phyloP scores from a whole-genome alignment of 2,888 invertebrate species.

The Harpagoxenus sublaevis region DNA sequence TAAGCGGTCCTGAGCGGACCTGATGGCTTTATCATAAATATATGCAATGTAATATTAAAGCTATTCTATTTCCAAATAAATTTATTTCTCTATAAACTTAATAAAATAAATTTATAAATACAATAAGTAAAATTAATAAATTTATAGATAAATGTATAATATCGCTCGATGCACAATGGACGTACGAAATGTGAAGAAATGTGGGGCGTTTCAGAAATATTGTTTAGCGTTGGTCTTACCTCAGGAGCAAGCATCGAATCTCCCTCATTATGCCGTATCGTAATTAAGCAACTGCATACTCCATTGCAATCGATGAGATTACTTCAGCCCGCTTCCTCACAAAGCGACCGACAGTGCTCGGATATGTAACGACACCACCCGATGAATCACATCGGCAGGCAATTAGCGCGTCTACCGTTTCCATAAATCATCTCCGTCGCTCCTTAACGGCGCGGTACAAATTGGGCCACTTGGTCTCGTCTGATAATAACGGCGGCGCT shows the following conservation, averaged over 20 bases:
- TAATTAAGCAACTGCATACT: slow-evolving; percentile 50
- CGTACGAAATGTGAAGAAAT: neutral
- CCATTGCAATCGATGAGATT: slow-evolving; percentile 52
- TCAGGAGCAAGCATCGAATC: slow-evolving; percentile 71
- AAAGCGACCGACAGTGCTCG: slow-evolving; percentile 4
- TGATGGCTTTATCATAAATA: neutral
- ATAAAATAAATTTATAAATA: neutral
- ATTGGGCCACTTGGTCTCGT: slow-evolving; percentile 40
- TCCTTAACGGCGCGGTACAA: slow-evolving; percentile 40
- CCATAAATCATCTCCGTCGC: slow-evolving; percentile 70
- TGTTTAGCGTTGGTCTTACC: slow-evolving; percentile 64
- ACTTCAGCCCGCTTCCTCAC: slow-evolving; percentile 18
- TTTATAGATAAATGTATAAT: neutral
- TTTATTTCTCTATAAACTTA: neutral
- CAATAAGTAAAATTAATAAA: neutral
- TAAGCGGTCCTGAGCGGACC: neutral
- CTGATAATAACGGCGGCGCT: slow-evolving; percentile 59
- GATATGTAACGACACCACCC: slow-evolving; percentile 41
- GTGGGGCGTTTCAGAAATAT: neutral
- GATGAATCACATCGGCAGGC: slow-evolving; percentile 64
- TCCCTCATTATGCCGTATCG: slow-evolving; percentile 69
- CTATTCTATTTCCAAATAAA: neutral
- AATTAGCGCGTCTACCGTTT: slow-evolving; percentile 69
- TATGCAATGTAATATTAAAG: neutral
- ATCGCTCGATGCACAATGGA: neutral